Percentiles rank a stretch among this genome's conserved stretches.
phyloP scores from a whole-genome alignment of 64 coral and sea anemone genomes.

The Montipora capricornis region DNA sequence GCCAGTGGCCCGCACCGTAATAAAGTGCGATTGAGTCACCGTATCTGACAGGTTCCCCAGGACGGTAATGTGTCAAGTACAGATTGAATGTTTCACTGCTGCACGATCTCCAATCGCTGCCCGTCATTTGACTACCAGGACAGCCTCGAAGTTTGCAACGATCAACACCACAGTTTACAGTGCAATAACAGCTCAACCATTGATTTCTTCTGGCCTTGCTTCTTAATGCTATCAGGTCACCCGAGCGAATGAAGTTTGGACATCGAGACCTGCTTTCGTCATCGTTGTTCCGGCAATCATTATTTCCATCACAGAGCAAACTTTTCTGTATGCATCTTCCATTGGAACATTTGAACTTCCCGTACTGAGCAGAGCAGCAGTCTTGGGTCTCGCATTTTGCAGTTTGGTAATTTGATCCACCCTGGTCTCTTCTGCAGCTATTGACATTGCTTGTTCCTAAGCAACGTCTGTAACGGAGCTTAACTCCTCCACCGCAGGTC shows the following conservation, averaged over 20 bases:
- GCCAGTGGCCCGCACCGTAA: not conserved
- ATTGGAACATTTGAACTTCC: conserved; percentile 11
- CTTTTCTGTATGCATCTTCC: not conserved
- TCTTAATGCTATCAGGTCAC: not conserved
- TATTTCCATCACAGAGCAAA: conserved; percentile 8
- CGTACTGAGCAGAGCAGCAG: conserved; percentile 3
- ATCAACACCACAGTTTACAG: conserved; percentile 25
- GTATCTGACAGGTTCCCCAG: conserved; percentile 3
- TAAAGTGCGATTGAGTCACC: not conserved
- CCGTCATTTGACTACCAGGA: not conserved
- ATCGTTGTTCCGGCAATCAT: conserved; percentile 18
- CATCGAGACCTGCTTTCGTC: conserved; percentile 7
- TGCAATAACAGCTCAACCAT: conserved; percentile 20
- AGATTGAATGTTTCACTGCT: not conserved
- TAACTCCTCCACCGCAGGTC: not conserved
- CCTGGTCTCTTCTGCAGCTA: conserved; percentile 7
- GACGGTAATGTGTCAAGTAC: not conserved
- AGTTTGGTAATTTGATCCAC: not conserved
- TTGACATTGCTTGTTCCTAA: not conserved
- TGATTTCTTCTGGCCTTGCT: not conserved
- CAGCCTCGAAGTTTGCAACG: conserved; percentile 1
- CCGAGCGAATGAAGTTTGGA: conserved; percentile 27
- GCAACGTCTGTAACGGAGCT: not conserved
- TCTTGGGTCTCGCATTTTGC: not conserved
- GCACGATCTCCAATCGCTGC: not conserved